These are phyloP conservation scores for Sebastes steindachneri DNA, from an alignment of 2,797 vertebrate species.

Conservation along the genomic window DNA sequence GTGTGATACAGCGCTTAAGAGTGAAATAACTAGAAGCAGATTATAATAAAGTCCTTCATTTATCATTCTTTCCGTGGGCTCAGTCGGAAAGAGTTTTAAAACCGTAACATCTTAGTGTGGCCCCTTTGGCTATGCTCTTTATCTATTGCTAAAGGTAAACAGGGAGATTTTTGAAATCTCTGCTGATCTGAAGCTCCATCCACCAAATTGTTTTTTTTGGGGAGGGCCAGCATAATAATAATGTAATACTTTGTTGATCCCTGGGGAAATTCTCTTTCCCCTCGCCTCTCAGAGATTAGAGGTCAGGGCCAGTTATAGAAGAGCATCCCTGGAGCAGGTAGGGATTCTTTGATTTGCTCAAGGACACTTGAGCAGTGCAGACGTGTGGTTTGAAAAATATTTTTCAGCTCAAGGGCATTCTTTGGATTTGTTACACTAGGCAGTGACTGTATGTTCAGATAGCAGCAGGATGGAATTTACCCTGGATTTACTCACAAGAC, in stretches of 20 bases:
- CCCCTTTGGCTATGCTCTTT: constrained; percentile 23
- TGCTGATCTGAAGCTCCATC: constrained; percentile 21
- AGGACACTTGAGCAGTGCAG: constrained; percentile 17
- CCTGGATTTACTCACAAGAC: neutral
- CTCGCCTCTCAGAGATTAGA: constrained; percentile 37
- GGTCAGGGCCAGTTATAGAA: constrained; percentile 20
- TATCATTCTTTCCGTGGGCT: constrained; percentile 28
- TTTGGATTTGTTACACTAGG: neutral
- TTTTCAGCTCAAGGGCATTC: constrained; percentile 28
- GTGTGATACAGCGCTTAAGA: neutral
- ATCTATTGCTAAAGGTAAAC: constrained; percentile 41
- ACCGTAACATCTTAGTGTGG: constrained; percentile 11
- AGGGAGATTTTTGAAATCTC: constrained; percentile 9
- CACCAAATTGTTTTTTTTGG: constrained; percentile 18
- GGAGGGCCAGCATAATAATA: constrained; percentile 19
- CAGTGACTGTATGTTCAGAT: neutral
- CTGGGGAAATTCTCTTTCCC: constrained; percentile 39
- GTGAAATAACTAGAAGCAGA: constrained; percentile 5
- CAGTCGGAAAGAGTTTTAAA: constrained; percentile 9
- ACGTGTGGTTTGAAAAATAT: constrained; percentile 20
- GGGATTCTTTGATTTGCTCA: constrained; percentile 41
- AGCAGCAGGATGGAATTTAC: neutral
- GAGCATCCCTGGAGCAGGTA: constrained; percentile 15
- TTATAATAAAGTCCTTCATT: constrained; percentile 32
- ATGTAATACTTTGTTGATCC: constrained; percentile 58